Evolutionary conservation across 2,888 invertebrate genomes (phyloP), one percentile per base, ranked within the genome.

Genomic region (Spilosoma lubricipeda): DNA sequence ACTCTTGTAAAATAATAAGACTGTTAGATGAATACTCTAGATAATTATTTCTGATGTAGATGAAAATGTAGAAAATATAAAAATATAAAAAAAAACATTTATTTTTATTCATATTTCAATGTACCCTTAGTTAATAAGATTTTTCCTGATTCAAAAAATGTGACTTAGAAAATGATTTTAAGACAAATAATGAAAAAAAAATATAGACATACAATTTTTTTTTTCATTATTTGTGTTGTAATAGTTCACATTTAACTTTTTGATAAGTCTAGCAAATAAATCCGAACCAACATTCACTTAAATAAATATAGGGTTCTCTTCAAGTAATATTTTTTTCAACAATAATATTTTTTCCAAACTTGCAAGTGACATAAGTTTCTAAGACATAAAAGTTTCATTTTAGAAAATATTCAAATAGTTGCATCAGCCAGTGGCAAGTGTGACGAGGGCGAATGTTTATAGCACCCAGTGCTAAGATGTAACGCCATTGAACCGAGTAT

Each of bases 11-110:
- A 92, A 90, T 92, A 94, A 93, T 93, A 93, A 95, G 95, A 95
- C 95, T 95, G 95, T 94, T 95, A 95, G 94, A 86, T 92, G 88
- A 93, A 94, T 95, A 94, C 93, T 95, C 92, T 94, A 92, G 94
- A 89, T 90, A 90, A 93, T 90, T 93, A 92, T 93, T 92, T 92
- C 90, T 90, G 89, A 87, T 88, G 86, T 87, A 87, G 88, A 89
- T 89, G 85, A 78, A 90, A 90, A 88, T 89, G 85, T 90, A 90
- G 87, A 91, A 79, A 80, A 93, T 93, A 93, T 92, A 94, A 89
- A 91, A 83, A 89, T 90, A 90, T 86, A 79, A 82, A 68, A 77
- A 77, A 80, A 77, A 18, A 84, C 85, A 84, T 86, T 87, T 45
- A 79, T 86, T 82, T 84, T 77, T 68, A 77, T 69, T 75, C 20